Conservation (phyloP, 2,888 invertebrate genomes). For the Coremacera marginata region DNA sequence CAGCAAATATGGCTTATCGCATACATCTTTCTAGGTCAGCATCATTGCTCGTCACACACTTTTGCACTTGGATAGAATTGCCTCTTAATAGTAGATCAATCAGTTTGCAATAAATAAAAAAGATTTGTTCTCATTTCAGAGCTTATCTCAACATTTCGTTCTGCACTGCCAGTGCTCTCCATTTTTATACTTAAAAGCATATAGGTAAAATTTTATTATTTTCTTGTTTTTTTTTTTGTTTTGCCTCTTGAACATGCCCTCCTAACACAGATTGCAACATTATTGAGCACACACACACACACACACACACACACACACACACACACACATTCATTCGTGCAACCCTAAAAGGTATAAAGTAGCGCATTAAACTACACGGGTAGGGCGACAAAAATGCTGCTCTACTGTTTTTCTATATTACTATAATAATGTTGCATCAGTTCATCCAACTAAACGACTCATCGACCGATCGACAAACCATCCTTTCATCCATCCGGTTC, state of each 20-base stretch:
- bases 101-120: background rate
- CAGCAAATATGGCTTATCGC: background rate
- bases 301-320: background rate
- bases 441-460: background rate
- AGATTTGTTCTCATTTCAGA: no score
- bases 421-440: background rate
- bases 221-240: background rate
- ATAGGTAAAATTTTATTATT: no score
- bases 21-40: background rate
- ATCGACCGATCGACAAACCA: background rate
- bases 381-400: no score
- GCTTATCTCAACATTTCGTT: no score
- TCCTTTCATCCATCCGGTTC: constrained; percentile 14
- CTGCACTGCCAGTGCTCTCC: no score
- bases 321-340: background rate
- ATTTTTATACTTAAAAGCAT: no score
- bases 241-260: background rate
- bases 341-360: background rate
- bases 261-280: background rate
- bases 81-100: background rate
- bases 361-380: background rate
- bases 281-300: background rate
- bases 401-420: no score
- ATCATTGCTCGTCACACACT: background rate
- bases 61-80: background rate